These are phyloP conservation scores for Eristalinus aeneus DNA, from an alignment of 2,888 invertebrate species.

Conservation along the genomic window DNA sequence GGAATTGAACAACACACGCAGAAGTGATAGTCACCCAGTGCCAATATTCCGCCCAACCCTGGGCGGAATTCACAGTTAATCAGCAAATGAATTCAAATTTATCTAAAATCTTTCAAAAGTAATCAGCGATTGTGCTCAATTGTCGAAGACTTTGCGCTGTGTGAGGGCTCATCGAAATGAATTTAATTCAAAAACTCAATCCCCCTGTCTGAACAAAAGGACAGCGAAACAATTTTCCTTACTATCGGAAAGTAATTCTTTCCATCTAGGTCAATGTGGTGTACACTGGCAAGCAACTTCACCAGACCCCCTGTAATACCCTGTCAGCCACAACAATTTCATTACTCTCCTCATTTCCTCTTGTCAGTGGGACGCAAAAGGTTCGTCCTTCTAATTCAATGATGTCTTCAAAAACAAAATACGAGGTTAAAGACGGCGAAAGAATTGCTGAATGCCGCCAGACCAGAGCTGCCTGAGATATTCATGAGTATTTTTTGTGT, in stretches of 20 bases:
- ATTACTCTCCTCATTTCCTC: neutral
- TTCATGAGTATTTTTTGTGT: conserved; percentile 5
- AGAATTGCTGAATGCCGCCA: conserved; percentile 11
- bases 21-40: too few species aligned
- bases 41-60: too few species aligned
- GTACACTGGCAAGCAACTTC: conserved; percentile 3
- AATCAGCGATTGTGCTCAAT: neutral
- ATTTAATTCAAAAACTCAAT: neutral
- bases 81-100: neutral
- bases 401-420: neutral
- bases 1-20: too few species aligned
- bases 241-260: conserved; percentile 20
- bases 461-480: neutral
- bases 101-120: neutral
- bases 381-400: neutral
- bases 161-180: neutral
- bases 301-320: neutral
- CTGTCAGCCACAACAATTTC: neutral
- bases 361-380: neutral
- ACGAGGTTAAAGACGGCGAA: neutral
- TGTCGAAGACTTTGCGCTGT: neutral
- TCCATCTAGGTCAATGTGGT: conserved; percentile 28
- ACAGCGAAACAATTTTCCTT: neutral
- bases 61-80: neutral
- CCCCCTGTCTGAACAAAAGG: neutral